A percentile compares a stretch with the other conserved stretches of the same genome.
Evolutionary conservation across 2,113 vertebrate species (phyloP).

Genomic region (Pitta sordida): DNA sequence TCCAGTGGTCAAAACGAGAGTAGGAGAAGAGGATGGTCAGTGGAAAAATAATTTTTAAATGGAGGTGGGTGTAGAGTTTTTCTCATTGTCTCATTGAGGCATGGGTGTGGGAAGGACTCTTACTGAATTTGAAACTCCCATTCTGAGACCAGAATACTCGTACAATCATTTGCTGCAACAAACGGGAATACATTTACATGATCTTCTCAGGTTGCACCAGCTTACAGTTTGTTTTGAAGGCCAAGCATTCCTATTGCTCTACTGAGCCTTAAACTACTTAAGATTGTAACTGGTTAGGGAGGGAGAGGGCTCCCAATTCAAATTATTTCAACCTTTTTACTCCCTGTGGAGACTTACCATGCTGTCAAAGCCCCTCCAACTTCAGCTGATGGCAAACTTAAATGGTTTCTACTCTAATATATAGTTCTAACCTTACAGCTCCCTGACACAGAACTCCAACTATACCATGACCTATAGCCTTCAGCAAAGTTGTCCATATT

Average conservation of each 20-base stretch:
- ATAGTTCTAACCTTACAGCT: neutral
- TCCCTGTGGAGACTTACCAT: neutral
- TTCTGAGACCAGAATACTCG: neutral
- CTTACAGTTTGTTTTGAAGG: slow-evolving; percentile 24
- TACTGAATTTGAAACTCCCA: neutral
- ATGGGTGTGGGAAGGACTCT: neutral
- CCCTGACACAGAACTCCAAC: neutral
- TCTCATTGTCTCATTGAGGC: rapidly evolving
- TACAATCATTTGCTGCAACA: neutral
- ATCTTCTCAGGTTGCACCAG: neutral
- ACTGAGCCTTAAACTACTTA: slow-evolving; percentile 25
- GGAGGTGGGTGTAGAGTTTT: neutral
- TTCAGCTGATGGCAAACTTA: neutral
- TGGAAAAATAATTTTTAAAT: neutral
- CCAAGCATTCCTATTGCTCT: slow-evolving; percentile 14
- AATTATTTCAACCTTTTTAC: slow-evolving; percentile 38
- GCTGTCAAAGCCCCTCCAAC: neutral
- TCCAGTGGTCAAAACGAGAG: neutral
- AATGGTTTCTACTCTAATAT: neutral
- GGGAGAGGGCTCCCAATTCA: slow-evolving; percentile 5
- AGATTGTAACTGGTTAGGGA: neutral
- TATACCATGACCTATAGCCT: neutral
- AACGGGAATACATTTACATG: neutral
- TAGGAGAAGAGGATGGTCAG: neutral
- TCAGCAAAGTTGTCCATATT: slow-evolving; percentile 10